A percentile compares a stretch with the other conserved stretches of the same genome.
These are phyloP conservation scores for Calycopis cecrops DNA, from an alignment of 1,140 invertebrate genomes.

Conservation along the genomic window DNA sequence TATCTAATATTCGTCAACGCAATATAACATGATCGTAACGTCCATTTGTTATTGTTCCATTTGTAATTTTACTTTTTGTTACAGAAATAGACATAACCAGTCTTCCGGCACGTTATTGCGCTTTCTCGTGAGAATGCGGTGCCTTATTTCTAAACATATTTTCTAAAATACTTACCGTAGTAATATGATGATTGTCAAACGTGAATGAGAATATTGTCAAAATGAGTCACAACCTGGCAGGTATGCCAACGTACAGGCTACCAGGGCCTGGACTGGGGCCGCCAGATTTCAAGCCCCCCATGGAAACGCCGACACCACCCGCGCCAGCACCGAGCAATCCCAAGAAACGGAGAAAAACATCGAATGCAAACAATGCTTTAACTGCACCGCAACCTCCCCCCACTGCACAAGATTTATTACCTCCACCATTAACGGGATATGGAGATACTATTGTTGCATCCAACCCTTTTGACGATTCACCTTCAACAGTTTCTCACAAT, in stretches of 20 bases:
- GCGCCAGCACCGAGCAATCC: constrained; percentile 79
- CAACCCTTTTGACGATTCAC: constrained; percentile 96
- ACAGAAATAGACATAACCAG: constrained; percentile 68
- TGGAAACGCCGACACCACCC: constrained; percentile 75
- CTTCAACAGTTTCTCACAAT: constrained; percentile 77
- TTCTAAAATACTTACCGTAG: constrained; percentile 38
- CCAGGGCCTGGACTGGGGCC: constrained; percentile 79
- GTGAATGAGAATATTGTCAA: constrained; percentile 53
- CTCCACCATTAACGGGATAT: constrained; percentile 90
- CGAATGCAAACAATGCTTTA: constrained; percentile 76
- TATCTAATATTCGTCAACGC: constrained; percentile 11
- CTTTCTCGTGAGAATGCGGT: constrained; percentile 64
- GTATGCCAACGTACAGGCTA: constrained; percentile 81
- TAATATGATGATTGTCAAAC: constrained; percentile 58
- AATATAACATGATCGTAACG: background rate
- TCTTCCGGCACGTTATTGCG: constrained; percentile 63
- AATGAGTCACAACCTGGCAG: constrained; percentile 81
- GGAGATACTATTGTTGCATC: constrained; percentile 95
- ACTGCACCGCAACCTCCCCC: constrained; percentile 75
- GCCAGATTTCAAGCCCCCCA: constrained; percentile 78
- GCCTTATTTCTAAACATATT: constrained; percentile 54
- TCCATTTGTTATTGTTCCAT: constrained; percentile 4
- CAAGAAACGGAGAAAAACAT: constrained; percentile 82
- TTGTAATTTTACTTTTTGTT: constrained; percentile 44
- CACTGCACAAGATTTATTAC: constrained; percentile 83